Conservation (phyloP, 2,888 invertebrate genomes). For the Acronicta aceris region DNA sequence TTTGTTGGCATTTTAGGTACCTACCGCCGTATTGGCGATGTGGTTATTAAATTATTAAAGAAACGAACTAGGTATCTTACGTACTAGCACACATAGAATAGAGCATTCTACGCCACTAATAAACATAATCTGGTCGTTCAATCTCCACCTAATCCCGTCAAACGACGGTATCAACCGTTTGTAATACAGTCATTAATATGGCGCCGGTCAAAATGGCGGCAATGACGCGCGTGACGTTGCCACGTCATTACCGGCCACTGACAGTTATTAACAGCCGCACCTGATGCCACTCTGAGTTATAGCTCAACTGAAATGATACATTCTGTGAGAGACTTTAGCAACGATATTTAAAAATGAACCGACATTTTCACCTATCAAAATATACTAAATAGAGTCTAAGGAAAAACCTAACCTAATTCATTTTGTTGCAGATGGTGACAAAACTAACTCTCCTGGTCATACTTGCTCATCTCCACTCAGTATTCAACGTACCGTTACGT, state of each 20-base stretch:
- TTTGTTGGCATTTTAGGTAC: no score
- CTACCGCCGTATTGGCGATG: no score
- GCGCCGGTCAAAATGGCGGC: constrained; percentile 1
- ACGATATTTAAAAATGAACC: no score
- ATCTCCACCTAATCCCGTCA: constrained; percentile 11
- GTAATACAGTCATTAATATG: constrained; percentile 17
- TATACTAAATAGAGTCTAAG: no score
- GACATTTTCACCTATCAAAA: no score
- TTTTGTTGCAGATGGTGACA: constrained; percentile 69
- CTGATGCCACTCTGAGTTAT: constrained; percentile 11
- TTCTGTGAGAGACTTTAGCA: not conserved
- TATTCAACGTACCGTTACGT: constrained; percentile 57
- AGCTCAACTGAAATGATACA: not conserved
- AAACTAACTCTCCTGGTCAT: constrained; percentile 60
- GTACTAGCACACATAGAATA: not conserved
- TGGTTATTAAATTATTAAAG: no score
- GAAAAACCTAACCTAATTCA: not conserved
- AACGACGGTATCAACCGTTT: constrained; percentile 1
- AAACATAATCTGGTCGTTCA: constrained; percentile 1
- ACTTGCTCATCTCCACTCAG: constrained; percentile 56
- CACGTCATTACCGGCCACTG: constrained; percentile 12
- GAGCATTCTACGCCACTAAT: not conserved
- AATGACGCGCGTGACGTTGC: constrained; percentile 4
- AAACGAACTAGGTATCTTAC: not conserved
- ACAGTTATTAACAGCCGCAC: constrained; percentile 20